Evolutionary conservation across 2,888 invertebrate genomes (phyloP), one percentile per base, ranked within the genome.

Genomic region (Drosophila fungiperda): DNA sequence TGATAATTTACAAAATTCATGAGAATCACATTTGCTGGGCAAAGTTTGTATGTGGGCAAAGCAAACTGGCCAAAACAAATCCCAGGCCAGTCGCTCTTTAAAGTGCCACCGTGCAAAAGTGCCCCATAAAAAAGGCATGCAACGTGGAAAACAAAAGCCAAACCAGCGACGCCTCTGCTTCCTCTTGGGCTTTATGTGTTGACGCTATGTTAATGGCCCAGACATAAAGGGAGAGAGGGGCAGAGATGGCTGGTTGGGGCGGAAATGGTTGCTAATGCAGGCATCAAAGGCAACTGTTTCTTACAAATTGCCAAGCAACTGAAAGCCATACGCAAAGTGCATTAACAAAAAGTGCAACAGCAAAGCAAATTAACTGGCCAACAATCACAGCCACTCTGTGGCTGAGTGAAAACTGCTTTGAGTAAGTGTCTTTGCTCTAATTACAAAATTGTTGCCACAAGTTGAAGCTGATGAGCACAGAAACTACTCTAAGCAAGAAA

Each of bases 161-260:
- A 60, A 62, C 58, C 42, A 52, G 54, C 63, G 72, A 66, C 66
- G 80, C 80, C 61, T 61, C 48, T 50, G 64, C 61, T 80, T 78
- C 80, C 67, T 77, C 52, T 80, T 42, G 62, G 65, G 81, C 81
- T 72, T 72, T 36, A 80, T 77, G 78, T 78, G 81, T 77, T 62
- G 61, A 68, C 73, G 78, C 60, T 72, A 64, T 77, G 83, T 80
- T 89, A 90, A 89, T 90, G 78, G 87, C 54, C 66, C 61, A 20
- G 52, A 55, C 72, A 69, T 73, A 66, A 83, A 70, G 59, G 20
- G 20, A 12, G 17, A 29, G 26, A 12, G 12, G 17, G 3, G 17
- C 15, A 20, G 3, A 49, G 17, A 1, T 29, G 50, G 20, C 17
- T 32, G 17, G 3, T 8, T 4, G 17, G 17, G 0, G 26, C 6